Base-by-base conservation (phyloP, 2,797 vertebrate species). In the Diplodus sargus region DNA sequence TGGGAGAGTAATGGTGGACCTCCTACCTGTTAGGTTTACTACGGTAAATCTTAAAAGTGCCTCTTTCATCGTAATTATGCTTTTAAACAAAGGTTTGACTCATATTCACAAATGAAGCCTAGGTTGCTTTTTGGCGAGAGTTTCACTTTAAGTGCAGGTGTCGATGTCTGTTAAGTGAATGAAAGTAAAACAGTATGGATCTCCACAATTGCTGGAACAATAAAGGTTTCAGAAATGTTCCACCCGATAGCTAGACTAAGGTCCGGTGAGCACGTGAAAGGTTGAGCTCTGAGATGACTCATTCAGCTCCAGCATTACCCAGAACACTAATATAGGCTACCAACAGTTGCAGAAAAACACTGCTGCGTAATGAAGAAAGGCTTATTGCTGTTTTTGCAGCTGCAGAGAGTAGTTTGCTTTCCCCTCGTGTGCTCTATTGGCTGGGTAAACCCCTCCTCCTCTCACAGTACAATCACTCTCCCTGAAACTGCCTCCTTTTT, bases 381-480 rank as follows among this genome's bases (percentile, higher is more conserved):
- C 76, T 64, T 79, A 65, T 53, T 81, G 70, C 67, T 78, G 49
- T 79, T 70, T 69, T 77, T 83, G 62, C 45, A 85, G 65, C 78
- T 76, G 74, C 62, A 70, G 51, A 62, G 59, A 85, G 76, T 58
- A 39, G 70, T 84, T 85, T 63, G 63, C 52, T 71, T 74, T 65
- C 59, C 42, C 47, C 43, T 59, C 22, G 12, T 73, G 65, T 52
- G 51, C 52, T 75, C 60, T 72, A 17, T 72, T 70, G 67, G 34
- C 64, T 45, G 16, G 28, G 14, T 54, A 54, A 69, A 67, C 2
- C 63, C 51, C 57, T 23, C 72, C 63, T 74, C 49, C 48, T 71
- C 51, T 63, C 65, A 53, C 59, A 42, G 30, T 63, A 68, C 67
- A 71, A 78, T 78, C 73, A 63, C 57, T 83, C 77, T 66, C 63